Evolutionary conservation across 2,113 vertebrate species (phyloP).

Genomic region (Heliornis fulica): DNA sequence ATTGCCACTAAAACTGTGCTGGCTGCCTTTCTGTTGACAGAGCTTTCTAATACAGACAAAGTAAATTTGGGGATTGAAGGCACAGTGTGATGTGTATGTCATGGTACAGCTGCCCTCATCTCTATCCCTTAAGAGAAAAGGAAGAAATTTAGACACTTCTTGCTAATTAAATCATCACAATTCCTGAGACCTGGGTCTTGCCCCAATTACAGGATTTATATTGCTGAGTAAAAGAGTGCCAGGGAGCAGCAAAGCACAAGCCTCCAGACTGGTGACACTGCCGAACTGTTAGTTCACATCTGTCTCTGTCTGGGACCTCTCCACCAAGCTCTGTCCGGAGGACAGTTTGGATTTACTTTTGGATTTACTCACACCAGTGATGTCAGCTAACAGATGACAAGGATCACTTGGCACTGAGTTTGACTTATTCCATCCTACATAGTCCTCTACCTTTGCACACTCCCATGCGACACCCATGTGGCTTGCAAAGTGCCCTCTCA

Average conservation of each 20-base stretch:
- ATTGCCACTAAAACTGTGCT: not conserved
- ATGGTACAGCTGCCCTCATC: not conserved
- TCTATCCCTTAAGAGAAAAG: not conserved
- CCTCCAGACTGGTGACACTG: not conserved
- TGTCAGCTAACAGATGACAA: not conserved
- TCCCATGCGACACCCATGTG: rapidly evolving
- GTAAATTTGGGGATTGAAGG: not conserved
- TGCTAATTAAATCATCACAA: not conserved
- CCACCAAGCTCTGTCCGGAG: not conserved
- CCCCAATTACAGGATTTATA: not conserved
- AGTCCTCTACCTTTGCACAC: not conserved
- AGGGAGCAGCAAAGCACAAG: not conserved
- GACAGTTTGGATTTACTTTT: not conserved
- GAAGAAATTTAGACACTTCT: not conserved
- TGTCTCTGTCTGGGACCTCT: not conserved
- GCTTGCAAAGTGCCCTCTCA: not conserved
- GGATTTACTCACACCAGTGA: not conserved
- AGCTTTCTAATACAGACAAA: not conserved
- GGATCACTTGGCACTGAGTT: not conserved
- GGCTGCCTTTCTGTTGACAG: not conserved
- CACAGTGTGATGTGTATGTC: not conserved
- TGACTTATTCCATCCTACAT: not conserved
- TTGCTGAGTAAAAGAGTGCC: not conserved
- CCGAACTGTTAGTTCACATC: not conserved
- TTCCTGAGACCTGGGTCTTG: not conserved